phyloP scores from a whole-genome alignment of 2,797 vertebrate genomes.

The Spinus olivaceus region DNA sequence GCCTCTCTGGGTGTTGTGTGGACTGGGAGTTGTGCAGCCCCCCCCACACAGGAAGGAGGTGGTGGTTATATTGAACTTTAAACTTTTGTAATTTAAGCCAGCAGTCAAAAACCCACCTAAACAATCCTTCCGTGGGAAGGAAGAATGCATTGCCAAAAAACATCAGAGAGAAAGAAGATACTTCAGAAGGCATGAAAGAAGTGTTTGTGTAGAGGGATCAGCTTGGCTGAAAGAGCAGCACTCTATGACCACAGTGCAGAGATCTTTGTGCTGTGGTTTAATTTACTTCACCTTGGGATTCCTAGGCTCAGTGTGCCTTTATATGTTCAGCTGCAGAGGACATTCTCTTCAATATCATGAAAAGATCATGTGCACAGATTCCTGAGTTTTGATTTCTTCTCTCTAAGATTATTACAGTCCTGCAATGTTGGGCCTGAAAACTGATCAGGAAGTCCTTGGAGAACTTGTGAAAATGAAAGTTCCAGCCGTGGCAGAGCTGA shows the following conservation, averaged over 20 bases:
- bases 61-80: not conserved
- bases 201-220: not conserved
- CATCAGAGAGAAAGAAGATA: not conserved
- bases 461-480: slow-evolving; percentile 90
- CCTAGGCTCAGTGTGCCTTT: accelerated
- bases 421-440: slow-evolving; percentile 90
- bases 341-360: not conserved
- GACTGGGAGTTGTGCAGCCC: not conserved
- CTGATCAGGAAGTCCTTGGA: slow-evolving; percentile 91
- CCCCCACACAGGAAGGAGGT: not conserved
- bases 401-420: slow-evolving; percentile 88
- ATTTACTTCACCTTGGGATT: not conserved
- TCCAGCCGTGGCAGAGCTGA: slow-evolving; percentile 86
- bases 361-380: not conserved
- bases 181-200: not conserved
- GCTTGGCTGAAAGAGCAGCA: not conserved
- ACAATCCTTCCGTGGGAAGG: not conserved
- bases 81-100: not conserved
- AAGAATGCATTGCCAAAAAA: not conserved
- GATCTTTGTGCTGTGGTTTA: not conserved
- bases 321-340: not conserved
- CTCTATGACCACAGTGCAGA: not conserved
- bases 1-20: not conserved
- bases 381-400: not conserved
- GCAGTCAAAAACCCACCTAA: not conserved